Percentiles rank a stretch among this genome's conserved stretches.
Evolutionary conservation across 2,113 vertebrate genomes (phyloP).

Genomic region (Gorsachius goisagi): DNA sequence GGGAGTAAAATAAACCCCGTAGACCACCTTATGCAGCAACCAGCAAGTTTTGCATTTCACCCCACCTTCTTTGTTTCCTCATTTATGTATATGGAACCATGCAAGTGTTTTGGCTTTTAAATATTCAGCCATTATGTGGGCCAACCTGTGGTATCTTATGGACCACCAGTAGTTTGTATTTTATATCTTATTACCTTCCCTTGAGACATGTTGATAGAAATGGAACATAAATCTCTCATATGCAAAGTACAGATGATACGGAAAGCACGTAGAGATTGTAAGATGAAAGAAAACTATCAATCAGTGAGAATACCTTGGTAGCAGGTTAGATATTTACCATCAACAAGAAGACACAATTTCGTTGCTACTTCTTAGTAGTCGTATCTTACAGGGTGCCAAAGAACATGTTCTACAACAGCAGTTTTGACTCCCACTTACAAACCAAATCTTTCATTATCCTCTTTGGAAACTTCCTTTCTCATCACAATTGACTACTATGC

Average conservation of each 20-base stretch:
- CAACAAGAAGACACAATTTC: background rate
- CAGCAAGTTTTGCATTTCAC: background rate
- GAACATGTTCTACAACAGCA: background rate
- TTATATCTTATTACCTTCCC: background rate
- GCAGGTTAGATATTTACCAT: background rate
- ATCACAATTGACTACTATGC: background rate
- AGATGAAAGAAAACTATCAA: background rate
- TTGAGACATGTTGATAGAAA: background rate
- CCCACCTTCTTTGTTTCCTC: background rate
- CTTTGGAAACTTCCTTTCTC: background rate
- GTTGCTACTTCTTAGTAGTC: background rate
- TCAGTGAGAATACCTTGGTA: background rate
- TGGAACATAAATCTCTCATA: background rate
- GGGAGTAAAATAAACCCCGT: background rate
- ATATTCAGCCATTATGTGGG: background rate
- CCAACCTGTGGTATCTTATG: background rate
- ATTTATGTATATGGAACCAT: background rate
- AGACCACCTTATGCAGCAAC: background rate
- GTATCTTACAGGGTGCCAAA: background rate
- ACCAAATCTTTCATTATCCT: slow-evolving; percentile 2
- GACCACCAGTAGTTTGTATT: background rate
- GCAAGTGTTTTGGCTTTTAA: background rate
- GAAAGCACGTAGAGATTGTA: background rate
- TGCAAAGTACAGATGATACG: background rate
- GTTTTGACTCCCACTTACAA: background rate